Conservation (phyloP, 2,888 invertebrate genomes). For the Halictus ligatus region DNA sequence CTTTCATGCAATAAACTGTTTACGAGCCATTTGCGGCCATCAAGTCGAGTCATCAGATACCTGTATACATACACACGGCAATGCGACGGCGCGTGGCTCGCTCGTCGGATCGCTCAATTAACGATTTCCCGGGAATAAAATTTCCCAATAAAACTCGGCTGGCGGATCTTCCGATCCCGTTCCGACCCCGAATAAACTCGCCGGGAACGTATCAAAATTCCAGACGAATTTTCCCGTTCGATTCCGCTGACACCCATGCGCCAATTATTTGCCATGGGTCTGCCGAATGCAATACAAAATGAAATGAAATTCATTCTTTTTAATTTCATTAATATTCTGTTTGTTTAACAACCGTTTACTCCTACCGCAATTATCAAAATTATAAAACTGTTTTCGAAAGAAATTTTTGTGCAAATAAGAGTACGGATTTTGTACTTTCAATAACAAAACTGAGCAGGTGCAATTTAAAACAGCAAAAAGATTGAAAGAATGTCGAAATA, state of each 20-base stretch:
- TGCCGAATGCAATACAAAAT: background rate
- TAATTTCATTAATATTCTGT: too few species aligned
- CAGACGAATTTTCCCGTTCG: background rate
- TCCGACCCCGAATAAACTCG: background rate
- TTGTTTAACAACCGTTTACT: too few species aligned
- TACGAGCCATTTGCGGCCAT: conserved; percentile 13
- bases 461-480: too few species aligned
- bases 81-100: conserved; percentile 12
- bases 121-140: conserved; percentile 8
- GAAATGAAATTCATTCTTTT: too few species aligned
- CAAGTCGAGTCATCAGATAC: conserved; percentile 15
- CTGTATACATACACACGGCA: background rate
- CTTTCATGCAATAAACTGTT: conserved; percentile 15
- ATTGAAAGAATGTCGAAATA: too few species aligned
- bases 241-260: background rate
- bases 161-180: background rate
- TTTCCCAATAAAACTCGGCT: conserved; percentile 7
- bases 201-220: background rate
- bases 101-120: conserved; percentile 3
- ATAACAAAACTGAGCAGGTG: too few species aligned
- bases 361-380: too few species aligned
- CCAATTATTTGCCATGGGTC: background rate
- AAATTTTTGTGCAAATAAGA: too few species aligned
- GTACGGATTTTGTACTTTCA: too few species aligned
- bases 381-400: too few species aligned